Evolutionary conservation across 2,888 invertebrate genomes (phyloP), one percentile per base, ranked within the genome.

Genomic region (Prosopocoilus inquinatus): DNA sequence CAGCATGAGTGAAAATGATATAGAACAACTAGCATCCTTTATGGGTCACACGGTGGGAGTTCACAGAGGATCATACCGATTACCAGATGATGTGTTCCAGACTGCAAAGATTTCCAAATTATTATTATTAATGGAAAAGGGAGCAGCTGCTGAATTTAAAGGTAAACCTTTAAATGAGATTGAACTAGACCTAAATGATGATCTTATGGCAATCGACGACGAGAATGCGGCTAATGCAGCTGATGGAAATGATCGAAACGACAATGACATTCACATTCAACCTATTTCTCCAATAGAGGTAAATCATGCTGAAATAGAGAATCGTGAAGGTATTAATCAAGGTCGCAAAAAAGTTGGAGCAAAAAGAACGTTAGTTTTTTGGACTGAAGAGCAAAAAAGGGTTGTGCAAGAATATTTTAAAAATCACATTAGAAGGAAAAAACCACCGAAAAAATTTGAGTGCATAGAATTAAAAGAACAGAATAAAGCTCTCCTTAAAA

Each of bases 21-120:
- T 68, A 1, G 68, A 67, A 48, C 66, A 67, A 52, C 36, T 67
- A 11, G 59, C 67, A 9, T 55, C 52, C 2, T 67, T 67, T 60
- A 67, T 68, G 66, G 67, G 67, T 0, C 66, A 67, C 64, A 47
- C 53, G 5, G 15, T 45, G 16, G 28, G 68, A 67, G 36, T 38
- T 12, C 3, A 38, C 48, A 60, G 45, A 51, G 41, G 39, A 8
- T 47, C 36, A 7, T 65, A 67, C 51, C 46, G 66, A 33, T 43
- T 67, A 20, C 65, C 66, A 2, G 60, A 66, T 53, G 63, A 64
- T 41, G 36, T 66, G 1, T 60, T 60, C 28, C 64, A 65, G 50
- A 64, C 62, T 0, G 64, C 60, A 9, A 65, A 64, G 56, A 61
- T 64, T 34, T 54, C 58, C 2, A 64, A 64, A 52, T 41, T 64